Percentiles rank a stretch among this genome's conserved stretches.
phyloP scores from a whole-genome alignment of 2,113 vertebrate genomes.

The Gulo gulo region DNA sequence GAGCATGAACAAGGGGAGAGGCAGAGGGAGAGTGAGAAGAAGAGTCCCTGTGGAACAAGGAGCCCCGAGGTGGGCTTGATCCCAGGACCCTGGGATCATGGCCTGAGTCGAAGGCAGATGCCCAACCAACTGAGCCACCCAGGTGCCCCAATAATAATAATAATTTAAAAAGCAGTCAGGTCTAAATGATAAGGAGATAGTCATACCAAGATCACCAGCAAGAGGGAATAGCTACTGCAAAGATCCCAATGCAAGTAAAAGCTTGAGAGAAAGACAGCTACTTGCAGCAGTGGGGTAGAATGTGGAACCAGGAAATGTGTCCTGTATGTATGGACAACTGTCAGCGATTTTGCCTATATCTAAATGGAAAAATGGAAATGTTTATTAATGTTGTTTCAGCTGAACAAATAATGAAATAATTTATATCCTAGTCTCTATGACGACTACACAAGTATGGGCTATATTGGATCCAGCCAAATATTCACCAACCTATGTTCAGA shows the following conservation, averaged over 20 bases:
- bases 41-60: neutral
- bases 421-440: neutral
- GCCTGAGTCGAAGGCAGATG: neutral
- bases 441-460: neutral
- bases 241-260: neutral
- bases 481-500: neutral
- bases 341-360: neutral
- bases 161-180: neutral
- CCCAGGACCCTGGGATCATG: neutral
- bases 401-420: neutral
- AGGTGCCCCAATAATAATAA: neutral
- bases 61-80: neutral
- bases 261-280: neutral
- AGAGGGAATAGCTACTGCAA: neutral
- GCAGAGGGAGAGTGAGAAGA: neutral
- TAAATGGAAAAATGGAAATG: neutral
- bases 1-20: neutral
- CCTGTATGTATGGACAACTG: neutral
- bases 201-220: neutral
- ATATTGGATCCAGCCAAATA: neutral
- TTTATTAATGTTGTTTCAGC: neutral
- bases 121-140: neutral
- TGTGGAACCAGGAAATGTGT: neutral
- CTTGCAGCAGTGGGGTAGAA: neutral
- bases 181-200: neutral